Evolutionary conservation across 2,888 invertebrate species (phyloP).

Genomic region (Minunthozetes semirufus): DNA sequence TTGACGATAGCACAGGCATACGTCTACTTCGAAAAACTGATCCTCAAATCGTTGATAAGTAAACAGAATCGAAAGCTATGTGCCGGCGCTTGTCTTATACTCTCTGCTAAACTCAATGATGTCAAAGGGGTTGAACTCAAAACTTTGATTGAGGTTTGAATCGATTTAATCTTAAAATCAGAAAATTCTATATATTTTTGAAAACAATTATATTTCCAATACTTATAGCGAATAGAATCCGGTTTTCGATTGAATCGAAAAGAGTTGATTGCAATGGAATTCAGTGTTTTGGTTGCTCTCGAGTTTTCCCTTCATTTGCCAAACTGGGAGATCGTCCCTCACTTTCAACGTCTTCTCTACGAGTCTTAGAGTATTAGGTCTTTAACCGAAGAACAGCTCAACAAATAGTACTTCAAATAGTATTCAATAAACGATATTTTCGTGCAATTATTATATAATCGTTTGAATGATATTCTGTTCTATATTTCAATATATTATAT

Average conservation of each 20-base stretch:
- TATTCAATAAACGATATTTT: neutral
- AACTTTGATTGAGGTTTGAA: conserved; percentile 72
- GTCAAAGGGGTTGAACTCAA: conserved; percentile 83
- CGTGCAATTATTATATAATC: neutral
- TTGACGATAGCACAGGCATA: conserved; percentile 91
- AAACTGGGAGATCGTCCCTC: conserved; percentile 83
- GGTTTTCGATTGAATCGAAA: conserved; percentile 82
- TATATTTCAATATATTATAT: neutral
- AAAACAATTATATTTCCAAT: neutral
- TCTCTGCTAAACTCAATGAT: conserved; percentile 95
- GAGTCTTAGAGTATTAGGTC: conserved; percentile 63
- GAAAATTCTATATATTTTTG: neutral
- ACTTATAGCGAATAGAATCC: conserved; percentile 71
- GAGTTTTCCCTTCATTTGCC: conserved; percentile 91
- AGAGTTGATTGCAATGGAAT: conserved; percentile 83
- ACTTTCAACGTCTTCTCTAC: conserved; percentile 86
- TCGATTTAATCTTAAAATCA: neutral
- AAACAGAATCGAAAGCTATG: conserved; percentile 92
- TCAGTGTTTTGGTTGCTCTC: conserved; percentile 85
- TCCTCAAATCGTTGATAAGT: conserved; percentile 77
- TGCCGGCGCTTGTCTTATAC: conserved; percentile 84
- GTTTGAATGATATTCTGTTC: neutral
- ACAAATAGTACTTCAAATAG: neutral
- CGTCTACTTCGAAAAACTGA: conserved; percentile 96
- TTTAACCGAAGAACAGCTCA: neutral